Percentiles rank a stretch among this genome's conserved stretches.
Conservation (phyloP, 2,888 invertebrate species). For the Limenitis camilla region DNA sequence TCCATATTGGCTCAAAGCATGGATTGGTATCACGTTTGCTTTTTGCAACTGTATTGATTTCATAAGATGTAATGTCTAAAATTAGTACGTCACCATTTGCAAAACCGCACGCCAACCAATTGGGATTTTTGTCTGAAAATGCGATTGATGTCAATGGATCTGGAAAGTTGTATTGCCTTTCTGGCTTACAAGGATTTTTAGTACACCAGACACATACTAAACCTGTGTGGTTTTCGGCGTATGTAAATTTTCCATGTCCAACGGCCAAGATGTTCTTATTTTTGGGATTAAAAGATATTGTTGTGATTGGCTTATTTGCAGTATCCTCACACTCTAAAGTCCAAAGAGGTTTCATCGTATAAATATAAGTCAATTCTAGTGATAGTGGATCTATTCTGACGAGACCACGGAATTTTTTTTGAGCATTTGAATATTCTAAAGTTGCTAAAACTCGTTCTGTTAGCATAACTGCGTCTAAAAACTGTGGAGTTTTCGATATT, state of each 20-base stretch:
- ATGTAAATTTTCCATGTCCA: slow-evolving; percentile 81
- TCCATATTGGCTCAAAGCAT: slow-evolving; percentile 79
- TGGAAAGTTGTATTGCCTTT: slow-evolving; percentile 77
- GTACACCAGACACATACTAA: slow-evolving; percentile 85
- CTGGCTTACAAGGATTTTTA: slow-evolving; percentile 86
- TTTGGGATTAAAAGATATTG: slow-evolving; percentile 79
- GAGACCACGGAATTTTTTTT: slow-evolving; percentile 81
- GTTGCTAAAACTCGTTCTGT: slow-evolving; percentile 83
- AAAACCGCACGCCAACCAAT: slow-evolving; percentile 84
- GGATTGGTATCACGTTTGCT: slow-evolving; percentile 76
- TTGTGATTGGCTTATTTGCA: slow-evolving; percentile 72
- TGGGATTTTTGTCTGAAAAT: slow-evolving; percentile 81
- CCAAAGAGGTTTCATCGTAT: slow-evolving; percentile 80
- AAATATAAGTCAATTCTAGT: slow-evolving; percentile 78
- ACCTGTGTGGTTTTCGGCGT: slow-evolving; percentile 74
- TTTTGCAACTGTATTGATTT: slow-evolving; percentile 65
- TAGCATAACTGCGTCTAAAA: slow-evolving; percentile 77
- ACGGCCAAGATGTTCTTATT: slow-evolving; percentile 83
- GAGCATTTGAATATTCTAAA: slow-evolving; percentile 77
- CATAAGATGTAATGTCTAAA: slow-evolving; percentile 78
- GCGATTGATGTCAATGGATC: slow-evolving; percentile 79
- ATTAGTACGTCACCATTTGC: slow-evolving; percentile 81
- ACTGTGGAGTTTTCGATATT: slow-evolving; percentile 50
- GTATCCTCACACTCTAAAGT: slow-evolving; percentile 72
- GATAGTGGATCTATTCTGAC: slow-evolving; percentile 76